Evolutionary conservation across 2,113 vertebrate genomes (phyloP), one percentile per base, ranked within the genome.

Genomic region (Sterrhoptilus dennistouni): DNA sequence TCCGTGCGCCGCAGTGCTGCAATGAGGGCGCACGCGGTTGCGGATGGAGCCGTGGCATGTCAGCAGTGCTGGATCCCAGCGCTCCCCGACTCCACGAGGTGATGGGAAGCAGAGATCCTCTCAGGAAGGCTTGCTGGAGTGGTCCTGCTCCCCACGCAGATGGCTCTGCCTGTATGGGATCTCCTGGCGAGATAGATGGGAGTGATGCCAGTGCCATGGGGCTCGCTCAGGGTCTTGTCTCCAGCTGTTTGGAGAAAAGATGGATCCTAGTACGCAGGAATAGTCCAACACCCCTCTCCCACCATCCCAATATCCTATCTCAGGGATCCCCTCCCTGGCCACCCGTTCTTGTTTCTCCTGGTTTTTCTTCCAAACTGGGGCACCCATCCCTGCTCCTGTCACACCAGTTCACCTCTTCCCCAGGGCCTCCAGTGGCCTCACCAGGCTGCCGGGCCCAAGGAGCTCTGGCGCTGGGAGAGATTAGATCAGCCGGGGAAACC

Each of bases 401-500:
- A 44, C 65, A 54, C 52, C 84, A 59, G 83, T 90, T 96, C 91
- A 75, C 76, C 68, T 66, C 71, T 79, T 91, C 83, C 66, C 61
- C 84, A 45, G 53, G 77, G 83, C 38, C 64, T 85, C 69, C 72
- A 23, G 66, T 14, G 3, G 78, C 88, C 0, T 0, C 57, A 42
- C 61, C 66, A 50, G 83, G 56, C 83, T 89, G 76, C 64, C 5
- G 22, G 52, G 71, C 50, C 57, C 25, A 33, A 90, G 66, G 49
- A 85, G 54, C 75, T 76, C 75, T 77, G 88, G 63, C 4, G 4
- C 85, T 92, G 59, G 75, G 49, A 87, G 70, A 94, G 78, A 87
- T 96, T 90, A 95, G 89, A 95, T 95, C 83, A 95, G 87, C 80
- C 0, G 18, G 94, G 93, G 68, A 95, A 97, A 95, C 96, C 95